Evolutionary conservation across 2,888 invertebrate genomes (phyloP).

Genomic region (Ecliptopera silaceata): DNA sequence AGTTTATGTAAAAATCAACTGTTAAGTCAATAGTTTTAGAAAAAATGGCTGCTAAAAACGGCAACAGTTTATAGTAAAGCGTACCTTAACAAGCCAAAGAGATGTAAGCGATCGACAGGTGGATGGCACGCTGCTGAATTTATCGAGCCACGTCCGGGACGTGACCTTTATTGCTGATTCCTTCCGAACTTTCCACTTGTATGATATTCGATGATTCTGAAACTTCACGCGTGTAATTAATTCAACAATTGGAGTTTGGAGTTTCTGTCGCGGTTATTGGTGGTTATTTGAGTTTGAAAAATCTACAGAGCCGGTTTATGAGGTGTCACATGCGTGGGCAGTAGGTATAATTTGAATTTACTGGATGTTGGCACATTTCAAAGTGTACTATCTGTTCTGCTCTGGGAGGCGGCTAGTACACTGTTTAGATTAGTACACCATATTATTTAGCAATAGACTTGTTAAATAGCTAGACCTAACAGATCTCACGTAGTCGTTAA

Average conservation of each 20-base stretch:
- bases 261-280: conserved; percentile 8
- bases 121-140: conserved; percentile 44
- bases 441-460: too few species aligned
- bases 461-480: too few species aligned
- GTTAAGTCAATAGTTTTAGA: too few species aligned
- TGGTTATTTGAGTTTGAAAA: conserved; percentile 14
- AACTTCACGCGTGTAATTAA: conserved; percentile 19
- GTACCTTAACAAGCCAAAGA: conserved; percentile 12
- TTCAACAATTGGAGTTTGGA: conserved; percentile 15
- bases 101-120: conserved; percentile 44
- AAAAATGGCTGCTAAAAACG: not conserved
- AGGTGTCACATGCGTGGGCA: too few species aligned
- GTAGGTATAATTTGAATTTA: too few species aligned
- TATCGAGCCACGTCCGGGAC: conserved; percentile 40
- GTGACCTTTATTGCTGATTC: conserved; percentile 44
- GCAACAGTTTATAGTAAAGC: not conserved
- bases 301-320: too few species aligned
- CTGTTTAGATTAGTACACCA: too few species aligned
- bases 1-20: too few species aligned
- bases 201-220: conserved; percentile 27
- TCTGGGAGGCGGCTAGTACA: too few species aligned
- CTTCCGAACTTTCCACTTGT: conserved; percentile 25
- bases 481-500: too few species aligned
- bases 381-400: too few species aligned
- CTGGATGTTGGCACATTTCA: too few species aligned